Evolutionary conservation across 2,113 vertebrate species (phyloP).

Genomic region (Pterocles burchelli): DNA sequence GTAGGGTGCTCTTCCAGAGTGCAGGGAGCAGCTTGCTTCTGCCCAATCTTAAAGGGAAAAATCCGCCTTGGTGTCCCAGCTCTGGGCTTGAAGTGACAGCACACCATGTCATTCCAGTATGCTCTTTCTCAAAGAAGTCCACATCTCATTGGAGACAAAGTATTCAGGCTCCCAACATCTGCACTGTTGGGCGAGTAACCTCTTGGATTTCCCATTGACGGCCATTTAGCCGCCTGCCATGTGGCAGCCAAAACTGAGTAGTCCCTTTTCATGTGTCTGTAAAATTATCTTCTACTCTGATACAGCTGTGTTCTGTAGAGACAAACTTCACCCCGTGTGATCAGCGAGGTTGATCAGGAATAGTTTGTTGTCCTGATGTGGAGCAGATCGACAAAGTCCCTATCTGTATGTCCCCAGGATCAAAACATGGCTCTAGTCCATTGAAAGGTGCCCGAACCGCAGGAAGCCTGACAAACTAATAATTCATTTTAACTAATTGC

Average conservation of each 20-base stretch:
- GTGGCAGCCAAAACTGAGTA: not conserved
- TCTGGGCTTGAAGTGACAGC: not conserved
- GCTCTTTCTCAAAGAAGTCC: not conserved
- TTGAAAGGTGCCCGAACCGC: not conserved
- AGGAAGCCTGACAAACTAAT: not conserved
- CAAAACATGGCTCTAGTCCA: not conserved
- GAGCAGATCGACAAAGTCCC: not conserved
- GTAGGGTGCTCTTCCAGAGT: not conserved
- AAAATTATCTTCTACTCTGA: not conserved
- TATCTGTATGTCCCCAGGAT: not conserved
- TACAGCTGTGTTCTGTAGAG: not conserved
- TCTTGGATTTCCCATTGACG: not conserved
- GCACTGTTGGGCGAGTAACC: rapidly evolving
- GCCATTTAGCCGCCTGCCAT: not conserved
- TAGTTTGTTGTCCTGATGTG: not conserved
- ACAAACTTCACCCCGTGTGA: not conserved
- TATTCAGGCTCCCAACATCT: not conserved
- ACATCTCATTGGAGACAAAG: not conserved
- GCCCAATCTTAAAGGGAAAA: not conserved
- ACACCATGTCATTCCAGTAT: not conserved
- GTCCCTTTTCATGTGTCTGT: not conserved
- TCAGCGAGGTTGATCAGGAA: not conserved
- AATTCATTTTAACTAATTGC: not conserved
- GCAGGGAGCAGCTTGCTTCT: not conserved
- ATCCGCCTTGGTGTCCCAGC: not conserved